These are phyloP conservation scores for Hipposideros larvatus DNA, from an alignment of 2,797 vertebrate genomes.

Conservation along the genomic window DNA sequence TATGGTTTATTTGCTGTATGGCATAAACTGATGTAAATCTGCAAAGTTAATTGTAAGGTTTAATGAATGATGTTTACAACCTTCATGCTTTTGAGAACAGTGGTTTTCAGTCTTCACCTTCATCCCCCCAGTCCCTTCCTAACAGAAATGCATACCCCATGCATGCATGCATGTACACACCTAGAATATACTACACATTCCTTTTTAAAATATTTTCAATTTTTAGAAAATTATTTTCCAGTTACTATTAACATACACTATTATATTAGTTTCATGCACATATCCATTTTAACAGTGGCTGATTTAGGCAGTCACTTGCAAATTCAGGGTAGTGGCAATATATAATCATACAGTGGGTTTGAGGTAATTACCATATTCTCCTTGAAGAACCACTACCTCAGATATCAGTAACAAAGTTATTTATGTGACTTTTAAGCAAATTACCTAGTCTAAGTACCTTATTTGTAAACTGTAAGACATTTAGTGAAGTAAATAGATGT, in stretches of 20 bases:
- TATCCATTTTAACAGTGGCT: conserved; percentile 38
- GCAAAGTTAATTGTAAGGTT: conserved; percentile 22
- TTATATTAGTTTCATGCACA: not conserved
- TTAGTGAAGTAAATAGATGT: conserved; percentile 17
- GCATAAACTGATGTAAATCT: conserved; percentile 42
- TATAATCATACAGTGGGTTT: conserved; percentile 10
- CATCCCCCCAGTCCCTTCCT: not conserved
- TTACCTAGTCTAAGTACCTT: conserved; percentile 17
- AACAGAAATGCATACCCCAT: not conserved
- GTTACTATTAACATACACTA: not conserved
- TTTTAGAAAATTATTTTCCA: not conserved
- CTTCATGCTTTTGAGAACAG: not conserved
- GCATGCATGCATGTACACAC: not conserved
- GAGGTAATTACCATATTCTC: conserved; percentile 30
- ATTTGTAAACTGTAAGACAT: conserved; percentile 44
- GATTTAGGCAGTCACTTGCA: conserved; percentile 43
- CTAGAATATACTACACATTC: not conserved
- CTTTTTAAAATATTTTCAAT: not conserved
- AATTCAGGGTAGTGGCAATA: not conserved
- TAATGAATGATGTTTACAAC: not conserved
- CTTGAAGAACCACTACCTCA: conserved; percentile 33
- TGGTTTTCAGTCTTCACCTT: conserved; percentile 19
- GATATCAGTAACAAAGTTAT: conserved; percentile 49
- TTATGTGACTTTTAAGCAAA: conserved; percentile 54
- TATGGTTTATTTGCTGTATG: not conserved